These are phyloP conservation scores for Rostratula benghalensis DNA, from an alignment of 2,113 vertebrate species.

Conservation along the genomic window DNA sequence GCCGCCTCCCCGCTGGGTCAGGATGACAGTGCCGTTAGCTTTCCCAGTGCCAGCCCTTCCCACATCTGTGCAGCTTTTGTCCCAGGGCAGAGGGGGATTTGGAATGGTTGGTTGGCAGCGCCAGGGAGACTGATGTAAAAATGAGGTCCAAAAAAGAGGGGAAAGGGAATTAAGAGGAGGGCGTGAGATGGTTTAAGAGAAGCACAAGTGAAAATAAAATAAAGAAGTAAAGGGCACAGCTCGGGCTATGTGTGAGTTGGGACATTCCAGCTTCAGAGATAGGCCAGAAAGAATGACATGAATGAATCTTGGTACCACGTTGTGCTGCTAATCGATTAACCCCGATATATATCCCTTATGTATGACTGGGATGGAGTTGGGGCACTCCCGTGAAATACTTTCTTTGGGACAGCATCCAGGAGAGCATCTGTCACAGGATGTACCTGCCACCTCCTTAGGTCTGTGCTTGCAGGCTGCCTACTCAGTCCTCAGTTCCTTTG, in stretches of 20 bases:
- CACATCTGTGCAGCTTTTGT: constrained; percentile 82
- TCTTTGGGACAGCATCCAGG: neutral
- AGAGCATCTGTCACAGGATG: rapidly evolving
- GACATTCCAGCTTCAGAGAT: neutral
- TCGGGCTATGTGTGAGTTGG: constrained; percentile 1
- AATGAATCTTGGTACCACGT: neutral
- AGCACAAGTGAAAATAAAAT: constrained; percentile 26
- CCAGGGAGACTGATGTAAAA: constrained; percentile 77
- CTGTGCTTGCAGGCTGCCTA: neutral
- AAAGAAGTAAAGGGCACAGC: constrained; percentile 28
- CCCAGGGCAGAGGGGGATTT: constrained; percentile 72
- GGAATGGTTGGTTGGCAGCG: constrained; percentile 78
- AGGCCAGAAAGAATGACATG: neutral
- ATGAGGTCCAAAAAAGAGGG: constrained; percentile 55
- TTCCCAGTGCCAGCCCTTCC: constrained; percentile 74
- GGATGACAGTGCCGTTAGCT: constrained; percentile 69
- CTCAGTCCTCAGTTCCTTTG: neutral
- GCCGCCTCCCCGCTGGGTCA: constrained; percentile 73
- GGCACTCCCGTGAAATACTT: neutral
- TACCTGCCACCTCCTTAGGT: neutral
- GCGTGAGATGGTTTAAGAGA: constrained; percentile 58
- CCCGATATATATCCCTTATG: neutral
- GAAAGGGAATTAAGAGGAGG: constrained; percentile 47
- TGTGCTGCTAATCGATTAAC: neutral
- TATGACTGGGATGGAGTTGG: neutral